phyloP scores from a whole-genome alignment of 1,140 invertebrate genomes.

The Cheumatopsyche charites region DNA sequence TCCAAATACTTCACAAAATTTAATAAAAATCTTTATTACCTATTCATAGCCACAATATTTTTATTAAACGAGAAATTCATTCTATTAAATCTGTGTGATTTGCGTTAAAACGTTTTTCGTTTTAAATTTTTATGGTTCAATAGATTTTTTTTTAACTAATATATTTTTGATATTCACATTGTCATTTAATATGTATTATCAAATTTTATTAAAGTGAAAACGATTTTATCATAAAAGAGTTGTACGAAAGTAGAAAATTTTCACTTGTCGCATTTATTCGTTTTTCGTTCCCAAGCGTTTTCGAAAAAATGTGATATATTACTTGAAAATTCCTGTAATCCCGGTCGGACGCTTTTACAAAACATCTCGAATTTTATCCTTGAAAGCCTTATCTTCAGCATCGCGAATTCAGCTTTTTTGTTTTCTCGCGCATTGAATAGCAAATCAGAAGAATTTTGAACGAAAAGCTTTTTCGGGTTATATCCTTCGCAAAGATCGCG shows the following conservation, averaged over 20 bases:
- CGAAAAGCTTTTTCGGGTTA: background rate
- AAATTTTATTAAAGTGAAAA: too few relatives aligned
- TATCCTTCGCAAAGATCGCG: constrained; percentile 2
- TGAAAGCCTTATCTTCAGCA: constrained; percentile 27
- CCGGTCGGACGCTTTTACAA: constrained; percentile 16
- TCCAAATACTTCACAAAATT: constrained; percentile 34
- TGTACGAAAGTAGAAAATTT: background rate
- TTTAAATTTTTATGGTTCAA: background rate
- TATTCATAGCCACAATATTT: constrained; percentile 48
- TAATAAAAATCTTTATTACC: constrained; percentile 48
- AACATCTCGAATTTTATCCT: constrained; percentile 21
- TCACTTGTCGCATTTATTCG: background rate
- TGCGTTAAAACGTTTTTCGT: constrained; percentile 41
- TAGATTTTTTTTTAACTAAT: background rate
- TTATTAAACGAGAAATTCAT: constrained; percentile 45
- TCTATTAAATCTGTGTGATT: constrained; percentile 45
- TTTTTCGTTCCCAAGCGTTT: constrained; percentile 9
- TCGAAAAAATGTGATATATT: constrained; percentile 19
- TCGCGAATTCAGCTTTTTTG: constrained; percentile 10
- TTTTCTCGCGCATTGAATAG: constrained; percentile 25
- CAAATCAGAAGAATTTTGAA: constrained; percentile 23
- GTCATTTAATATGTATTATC: too few relatives aligned
- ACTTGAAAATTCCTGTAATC: constrained; percentile 26
- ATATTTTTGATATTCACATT: background rate
- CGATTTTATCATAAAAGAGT: background rate